phyloP scores from a whole-genome alignment of 2,888 invertebrate genomes.

The Phanerotoma sp. region DNA sequence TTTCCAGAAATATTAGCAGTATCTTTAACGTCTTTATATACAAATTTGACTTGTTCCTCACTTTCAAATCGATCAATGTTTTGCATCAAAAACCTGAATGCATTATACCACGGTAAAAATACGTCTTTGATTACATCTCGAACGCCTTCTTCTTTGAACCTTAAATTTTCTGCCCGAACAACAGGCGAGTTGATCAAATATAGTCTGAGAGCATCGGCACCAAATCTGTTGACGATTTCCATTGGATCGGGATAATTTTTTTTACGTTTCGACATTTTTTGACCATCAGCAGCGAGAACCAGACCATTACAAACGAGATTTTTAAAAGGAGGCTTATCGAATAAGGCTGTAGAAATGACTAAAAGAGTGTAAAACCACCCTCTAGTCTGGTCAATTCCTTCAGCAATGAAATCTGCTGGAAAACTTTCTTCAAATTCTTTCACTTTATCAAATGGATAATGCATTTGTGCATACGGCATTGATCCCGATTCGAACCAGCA shows the following conservation, averaged over 20 bases:
- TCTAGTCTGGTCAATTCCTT: slow-evolving; percentile 97
- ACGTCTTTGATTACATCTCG: slow-evolving; percentile 96
- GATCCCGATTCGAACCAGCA: slow-evolving; percentile 99
- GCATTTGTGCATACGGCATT: slow-evolving; percentile 97
- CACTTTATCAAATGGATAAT: slow-evolving; percentile 93
- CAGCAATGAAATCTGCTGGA: slow-evolving; percentile 99
- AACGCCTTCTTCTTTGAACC: slow-evolving; percentile 97
- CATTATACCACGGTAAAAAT: slow-evolving; percentile 96
- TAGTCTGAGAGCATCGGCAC: slow-evolving; percentile 93
- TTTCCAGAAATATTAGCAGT: slow-evolving; percentile 58
- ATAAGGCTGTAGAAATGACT: slow-evolving; percentile 93
- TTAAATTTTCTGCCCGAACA: slow-evolving; percentile 92
- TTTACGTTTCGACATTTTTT: slow-evolving; percentile 99
- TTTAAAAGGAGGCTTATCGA: slow-evolving; percentile 95
- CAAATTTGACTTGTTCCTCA: slow-evolving; percentile 61
- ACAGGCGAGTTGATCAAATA: slow-evolving; percentile 98
- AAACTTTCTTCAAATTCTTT: slow-evolving; percentile 88
- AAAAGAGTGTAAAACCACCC: slow-evolving; percentile 99
- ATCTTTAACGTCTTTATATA: slow-evolving; percentile 51
- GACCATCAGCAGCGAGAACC: slow-evolving; percentile 94
- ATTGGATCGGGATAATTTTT: slow-evolving; percentile 98
- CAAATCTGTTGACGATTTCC: slow-evolving; percentile 86
- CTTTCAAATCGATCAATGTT: slow-evolving; percentile 82
- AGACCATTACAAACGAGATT: slow-evolving; percentile 96
- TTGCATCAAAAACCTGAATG: slow-evolving; percentile 90